A percentile compares a stretch with the other conserved stretches of the same genome.
These are phyloP conservation scores for Geotrypetes seraphini DNA, from an alignment of 2,797 vertebrate genomes.

Conservation along the genomic window DNA sequence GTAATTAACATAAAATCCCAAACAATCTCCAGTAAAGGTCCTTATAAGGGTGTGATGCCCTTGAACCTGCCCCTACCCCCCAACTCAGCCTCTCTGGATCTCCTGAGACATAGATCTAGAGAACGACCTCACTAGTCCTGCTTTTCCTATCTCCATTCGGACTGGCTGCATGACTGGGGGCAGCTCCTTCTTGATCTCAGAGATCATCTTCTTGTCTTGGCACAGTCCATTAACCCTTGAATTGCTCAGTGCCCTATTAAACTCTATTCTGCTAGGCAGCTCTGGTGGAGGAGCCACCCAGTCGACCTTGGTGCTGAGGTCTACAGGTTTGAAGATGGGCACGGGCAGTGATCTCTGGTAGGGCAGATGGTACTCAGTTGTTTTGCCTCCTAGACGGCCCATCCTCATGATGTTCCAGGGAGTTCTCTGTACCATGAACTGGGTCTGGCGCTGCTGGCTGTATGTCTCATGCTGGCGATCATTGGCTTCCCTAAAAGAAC, in stretches of 20 bases:
- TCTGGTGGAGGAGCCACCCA: conserved; percentile 54
- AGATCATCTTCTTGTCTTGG: conserved; percentile 26
- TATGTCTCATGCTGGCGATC: conserved; percentile 61
- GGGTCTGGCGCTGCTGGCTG: conserved; percentile 67
- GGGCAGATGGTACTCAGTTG: conserved; percentile 77
- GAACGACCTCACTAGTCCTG: conserved; percentile 43
- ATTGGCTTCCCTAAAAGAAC: conserved; percentile 63
- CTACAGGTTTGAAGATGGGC: conserved; percentile 74
- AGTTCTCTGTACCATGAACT: conserved; percentile 65
- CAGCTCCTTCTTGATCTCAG: conserved; percentile 69
- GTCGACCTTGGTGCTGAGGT: conserved; percentile 67
- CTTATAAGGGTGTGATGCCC: too few species aligned
- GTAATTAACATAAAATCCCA: too few species aligned
- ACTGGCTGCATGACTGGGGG: conserved; percentile 67
- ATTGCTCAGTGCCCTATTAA: conserved; percentile 36
- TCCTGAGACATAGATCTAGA: conserved; percentile 83
- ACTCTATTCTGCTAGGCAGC: conserved; percentile 31
- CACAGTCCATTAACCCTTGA: conserved; percentile 19
- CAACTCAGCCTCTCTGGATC: conserved; percentile 72
- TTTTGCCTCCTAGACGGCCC: conserved; percentile 68
- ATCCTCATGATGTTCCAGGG: conserved; percentile 71
- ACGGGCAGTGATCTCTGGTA: conserved; percentile 69
- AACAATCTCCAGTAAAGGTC: too few species aligned
- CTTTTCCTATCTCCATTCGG: conserved; percentile 67
- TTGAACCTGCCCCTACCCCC: too few species aligned